Conservation (phyloP, 1,140 invertebrate species). For the Pentalonia nigronervosa region DNA sequence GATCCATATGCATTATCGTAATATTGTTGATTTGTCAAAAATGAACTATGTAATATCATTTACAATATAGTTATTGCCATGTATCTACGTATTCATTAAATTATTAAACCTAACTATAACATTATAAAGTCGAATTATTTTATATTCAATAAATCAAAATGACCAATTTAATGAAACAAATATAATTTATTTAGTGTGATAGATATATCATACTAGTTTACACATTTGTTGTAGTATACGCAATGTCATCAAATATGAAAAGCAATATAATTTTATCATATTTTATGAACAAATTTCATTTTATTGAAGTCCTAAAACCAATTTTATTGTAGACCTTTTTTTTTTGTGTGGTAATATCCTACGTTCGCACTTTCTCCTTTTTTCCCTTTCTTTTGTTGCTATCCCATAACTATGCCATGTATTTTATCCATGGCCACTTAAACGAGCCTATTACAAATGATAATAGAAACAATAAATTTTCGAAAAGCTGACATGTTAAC, state of each 20-base stretch:
- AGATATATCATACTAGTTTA: neutral
- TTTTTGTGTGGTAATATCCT: constrained; percentile 30
- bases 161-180: neutral
- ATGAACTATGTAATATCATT: neutral
- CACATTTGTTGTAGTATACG: neutral
- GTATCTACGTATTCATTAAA: neutral
- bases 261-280: neutral
- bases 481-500: neutral
- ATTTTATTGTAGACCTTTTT: constrained; percentile 15
- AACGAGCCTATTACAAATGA: constrained; percentile 28
- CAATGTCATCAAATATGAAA: neutral
- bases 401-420: neutral
- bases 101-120: neutral
- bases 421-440: constrained; percentile 14
- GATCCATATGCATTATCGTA: neutral
- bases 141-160: neutral
- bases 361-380: neutral
- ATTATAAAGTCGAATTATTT: neutral
- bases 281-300: neutral
- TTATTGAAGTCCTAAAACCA: constrained; percentile 30
- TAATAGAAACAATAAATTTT: constrained; percentile 24
- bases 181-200: neutral
- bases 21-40: neutral
- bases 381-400: neutral
- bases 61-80: neutral